These are phyloP conservation scores for Saimiri boliviensis DNA, from an alignment of 2,113 vertebrate species.

Conservation along the genomic window DNA sequence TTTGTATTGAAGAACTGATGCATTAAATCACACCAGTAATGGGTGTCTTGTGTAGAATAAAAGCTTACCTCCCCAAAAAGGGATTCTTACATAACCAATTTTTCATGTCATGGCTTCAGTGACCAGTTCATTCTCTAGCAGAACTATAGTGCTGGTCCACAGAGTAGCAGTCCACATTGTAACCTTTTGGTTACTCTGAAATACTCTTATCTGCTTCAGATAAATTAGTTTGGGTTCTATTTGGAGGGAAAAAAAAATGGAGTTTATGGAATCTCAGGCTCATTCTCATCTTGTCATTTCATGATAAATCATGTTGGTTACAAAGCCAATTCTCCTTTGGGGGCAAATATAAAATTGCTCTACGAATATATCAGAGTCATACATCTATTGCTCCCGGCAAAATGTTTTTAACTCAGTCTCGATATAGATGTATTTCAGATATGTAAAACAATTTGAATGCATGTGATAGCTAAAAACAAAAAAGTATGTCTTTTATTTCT, in stretches of 20 bases:
- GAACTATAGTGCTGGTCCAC: neutral
- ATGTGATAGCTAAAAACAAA: neutral
- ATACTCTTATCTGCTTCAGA: conserved; percentile 9
- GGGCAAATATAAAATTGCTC: conserved; percentile 32
- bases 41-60: neutral
- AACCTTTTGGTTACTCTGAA: conserved; percentile 31
- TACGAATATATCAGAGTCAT: neutral
- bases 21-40: neutral
- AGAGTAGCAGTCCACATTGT: neutral
- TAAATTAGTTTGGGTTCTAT: conserved; percentile 29
- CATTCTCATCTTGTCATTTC: conserved; percentile 25
- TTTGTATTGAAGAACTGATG: neutral
- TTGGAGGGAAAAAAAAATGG: neutral
- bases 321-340: conserved; percentile 22
- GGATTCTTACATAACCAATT: neutral
- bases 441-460: neutral
- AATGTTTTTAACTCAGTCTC: neutral
- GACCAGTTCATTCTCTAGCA: neutral
- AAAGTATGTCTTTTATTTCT: neutral
- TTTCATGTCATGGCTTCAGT: neutral
- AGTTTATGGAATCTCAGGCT: conserved; percentile 11
- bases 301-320: conserved; percentile 46
- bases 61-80: neutral
- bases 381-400: conserved; percentile 2
- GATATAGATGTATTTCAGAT: neutral